Base-by-base conservation (phyloP, 2,797 vertebrate genomes). In the Craterocephalus amniculus region DNA sequence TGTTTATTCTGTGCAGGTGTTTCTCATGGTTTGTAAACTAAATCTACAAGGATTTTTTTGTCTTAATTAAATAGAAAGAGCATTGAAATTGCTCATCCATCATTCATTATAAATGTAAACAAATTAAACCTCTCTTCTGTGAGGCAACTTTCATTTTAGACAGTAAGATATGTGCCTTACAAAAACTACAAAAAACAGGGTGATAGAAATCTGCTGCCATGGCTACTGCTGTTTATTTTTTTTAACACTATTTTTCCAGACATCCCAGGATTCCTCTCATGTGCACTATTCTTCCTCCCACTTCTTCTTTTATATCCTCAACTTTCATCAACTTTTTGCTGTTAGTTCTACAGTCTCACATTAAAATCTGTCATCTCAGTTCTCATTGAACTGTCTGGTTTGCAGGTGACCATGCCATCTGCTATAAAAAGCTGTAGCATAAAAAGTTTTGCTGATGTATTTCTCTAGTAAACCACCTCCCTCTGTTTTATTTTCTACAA, bases 251-350 rank as follows among this genome's bases (percentile, higher is more conserved):
- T 38, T 38, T 14, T 38, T 12, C 22, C 3, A 70, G 55, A 40
- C 55, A 26, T 61, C 48, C 29, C 64, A 58, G 12, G 34, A 70
- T 29, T 67, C 34, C 51, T 83, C 58, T 78, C 58, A 35, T 24
- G 13, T 14, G 36, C 36, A 38, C 36, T 38, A 16, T 14, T 14
- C 7, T 32, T 62, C 51, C 67, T 29, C 51, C 60, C 24, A 43
- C 58, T 59, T 51, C 5, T 61, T 31, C 36, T 40, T 29, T 29
- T 3, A 12, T 22, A 24, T 51, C 36, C 20, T 55, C 55, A 63
- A 36, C 32, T 43, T 6, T 32, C 2, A 34, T 29, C 24, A 48
- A 48, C 4, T 48, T 36, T 0, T 34, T 58, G 29, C 29, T 56
- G 6, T 67, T 4, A 35, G 61, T 67, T 57, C 43, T 32, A 3